Evolutionary conservation across 2,888 invertebrate genomes (phyloP), one percentile per base, ranked within the genome.

Genomic region (Chloroclysta siterata): DNA sequence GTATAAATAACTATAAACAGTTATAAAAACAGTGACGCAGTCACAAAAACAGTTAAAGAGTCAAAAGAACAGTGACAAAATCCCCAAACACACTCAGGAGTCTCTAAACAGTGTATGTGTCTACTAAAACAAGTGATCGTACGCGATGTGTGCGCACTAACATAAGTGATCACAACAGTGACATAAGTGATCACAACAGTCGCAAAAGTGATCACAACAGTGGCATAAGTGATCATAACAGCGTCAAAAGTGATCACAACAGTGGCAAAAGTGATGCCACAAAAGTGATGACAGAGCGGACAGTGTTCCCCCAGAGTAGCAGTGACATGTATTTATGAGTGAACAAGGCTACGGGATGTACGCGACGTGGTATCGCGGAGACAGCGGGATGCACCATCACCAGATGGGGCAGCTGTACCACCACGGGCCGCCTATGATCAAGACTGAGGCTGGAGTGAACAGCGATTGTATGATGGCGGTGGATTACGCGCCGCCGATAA

Each of bases 381-480:
- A 93, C 70, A 84, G 89, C 74, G 92, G 93, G 13, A 89, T 93
- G 84, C 93, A 93, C 80, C 93, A 93, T 71, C 93, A 93, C 74
- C 93, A 93, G 74, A 92, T 93, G 92, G 93, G 90, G 63, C 93
- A 90, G 80, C 80, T 93, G 80, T 93, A 93, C 84, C 93, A 93
- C 80, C 94, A 94, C 70, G 94, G 93, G 5, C 93, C 94, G 47
- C 93, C 94, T 60, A 93, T 94, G 90, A 94, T 94, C 72, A 94
- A 94, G 89, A 94, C 94, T 71, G 94, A 94, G 69, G 94, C 94
- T 53, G 94, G 94, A 36, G 93, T 94, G 47, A 94, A 94, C 79
- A 94, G 94, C 78, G 95, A 95, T 81, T 95, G 95, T 69, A 95
- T 95, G 95, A 93, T 95, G 89, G 94, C 94, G 0, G 94, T 95